Base-by-base conservation (phyloP, 1,140 invertebrate genomes). In the Drosophila simulans region DNA sequence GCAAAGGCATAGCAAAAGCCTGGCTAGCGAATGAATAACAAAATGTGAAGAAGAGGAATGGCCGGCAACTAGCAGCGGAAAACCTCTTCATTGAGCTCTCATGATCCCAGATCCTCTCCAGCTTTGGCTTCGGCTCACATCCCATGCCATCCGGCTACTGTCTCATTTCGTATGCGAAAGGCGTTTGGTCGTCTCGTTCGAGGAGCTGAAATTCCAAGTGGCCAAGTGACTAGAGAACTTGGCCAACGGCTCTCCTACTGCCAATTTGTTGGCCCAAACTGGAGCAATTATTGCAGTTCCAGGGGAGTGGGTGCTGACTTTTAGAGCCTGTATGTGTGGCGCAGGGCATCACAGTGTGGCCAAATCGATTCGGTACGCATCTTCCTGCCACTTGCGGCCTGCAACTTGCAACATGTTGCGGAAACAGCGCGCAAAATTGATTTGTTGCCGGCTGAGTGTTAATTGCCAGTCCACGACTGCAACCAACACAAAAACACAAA, bases 351-450 rank as follows among this genome's bases (percentile, higher is more conserved):
- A 66, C 77, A 80, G 53, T 20, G 62, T 80, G 79, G 78, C 82
- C 84, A 88, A 88, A 89, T 86, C 79, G 79, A 86, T 88, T 88
- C 69, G 76, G 84, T 84, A 83, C 84, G 83, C 83, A 89, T 88
- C 84, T 84, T 84, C 84, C 83, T 84, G 81, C 80, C 76, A 79
- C 76, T 82, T 77, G 80, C 78, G 79, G 76, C 66, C 76, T 79
- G 80, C 82, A 83, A 74, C 56, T 43, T 48, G 56, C 65, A 76
- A 76, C 73, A 69, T 75, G 58, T 40, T 46, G 66, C 42, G 66
- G 45, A 77, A 79, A 71, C 53, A 80, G 84, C 84, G 80, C 53
- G 68, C 77, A 79, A 89, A 89, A 89, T 88, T 88, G 83, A 88
- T 88, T 88, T 88, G 83, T 88, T 89, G 83, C 84, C 78, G 83